phyloP scores from a whole-genome alignment of 2,888 invertebrate genomes.

The Pristionchus arcanus region DNA sequence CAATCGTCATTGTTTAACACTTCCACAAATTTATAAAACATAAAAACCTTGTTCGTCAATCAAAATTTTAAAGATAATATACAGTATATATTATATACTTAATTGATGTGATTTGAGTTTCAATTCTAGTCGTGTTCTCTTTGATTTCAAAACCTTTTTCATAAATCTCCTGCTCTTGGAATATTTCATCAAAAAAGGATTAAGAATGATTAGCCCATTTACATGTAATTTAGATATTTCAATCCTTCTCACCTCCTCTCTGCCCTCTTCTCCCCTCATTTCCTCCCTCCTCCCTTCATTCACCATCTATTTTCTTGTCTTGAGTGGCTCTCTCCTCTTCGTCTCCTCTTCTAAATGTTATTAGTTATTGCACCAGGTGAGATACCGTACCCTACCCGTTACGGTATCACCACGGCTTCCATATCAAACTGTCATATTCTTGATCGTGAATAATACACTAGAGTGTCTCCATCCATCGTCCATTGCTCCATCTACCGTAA shows the following conservation, averaged over 20 bases:
- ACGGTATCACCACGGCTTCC: not conserved
- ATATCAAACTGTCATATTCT: not conserved
- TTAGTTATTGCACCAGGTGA: not conserved
- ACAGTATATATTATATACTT: too few species aligned
- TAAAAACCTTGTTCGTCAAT: too few species aligned
- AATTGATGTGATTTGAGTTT: too few species aligned
- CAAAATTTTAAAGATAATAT: too few species aligned
- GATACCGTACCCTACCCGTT: conserved; percentile 6
- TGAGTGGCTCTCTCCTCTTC: not conserved
- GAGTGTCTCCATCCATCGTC: not conserved
- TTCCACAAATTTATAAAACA: too few species aligned
- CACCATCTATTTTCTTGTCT: not conserved
- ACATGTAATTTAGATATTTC: not conserved
- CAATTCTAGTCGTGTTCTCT: too few species aligned
- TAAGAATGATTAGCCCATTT: not conserved
- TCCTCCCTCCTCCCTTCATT: conserved; percentile 7
- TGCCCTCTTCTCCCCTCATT: not conserved
- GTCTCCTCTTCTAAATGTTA: not conserved
- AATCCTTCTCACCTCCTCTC: not conserved
- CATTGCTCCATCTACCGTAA: conserved; percentile 16
- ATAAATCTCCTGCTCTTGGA: not conserved
- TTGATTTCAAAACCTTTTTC: too few species aligned
- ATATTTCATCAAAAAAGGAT: not conserved
- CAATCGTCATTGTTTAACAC: not conserved
- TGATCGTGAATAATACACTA: not conserved